phyloP scores from a whole-genome alignment of 1,140 invertebrate genomes.

The Ptiloglossa arizonensis region DNA sequence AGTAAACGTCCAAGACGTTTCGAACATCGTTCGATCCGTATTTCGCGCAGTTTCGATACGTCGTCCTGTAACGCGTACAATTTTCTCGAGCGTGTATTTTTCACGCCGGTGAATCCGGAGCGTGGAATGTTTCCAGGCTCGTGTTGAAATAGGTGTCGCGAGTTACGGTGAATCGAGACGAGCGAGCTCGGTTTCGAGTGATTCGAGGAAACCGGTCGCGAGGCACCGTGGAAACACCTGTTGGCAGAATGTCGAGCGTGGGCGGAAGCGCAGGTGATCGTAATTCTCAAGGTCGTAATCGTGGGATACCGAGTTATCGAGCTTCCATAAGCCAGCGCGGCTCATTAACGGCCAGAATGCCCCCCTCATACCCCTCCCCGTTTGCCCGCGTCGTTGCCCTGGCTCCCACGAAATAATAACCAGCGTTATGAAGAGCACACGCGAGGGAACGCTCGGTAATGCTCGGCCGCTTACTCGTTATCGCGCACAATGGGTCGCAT shows the following conservation, averaged over 20 bases:
- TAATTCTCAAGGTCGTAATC: conserved; percentile 1
- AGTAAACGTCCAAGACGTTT: too few species aligned
- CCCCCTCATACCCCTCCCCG: too few species aligned
- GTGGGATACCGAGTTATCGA: neutral
- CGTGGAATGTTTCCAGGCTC: neutral
- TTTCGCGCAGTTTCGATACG: too few species aligned
- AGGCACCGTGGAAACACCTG: neutral
- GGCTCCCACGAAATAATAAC: conserved; percentile 48
- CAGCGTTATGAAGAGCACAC: conserved; percentile 17
- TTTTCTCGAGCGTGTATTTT: neutral
- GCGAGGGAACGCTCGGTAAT: conserved; percentile 11
- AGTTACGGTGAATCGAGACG: neutral
- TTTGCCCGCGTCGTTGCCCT: neutral
- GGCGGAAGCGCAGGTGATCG: neutral
- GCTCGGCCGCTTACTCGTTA: conserved; percentile 52
- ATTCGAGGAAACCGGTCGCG: conserved; percentile 5
- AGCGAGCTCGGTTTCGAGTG: neutral
- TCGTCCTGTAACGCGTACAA: neutral
- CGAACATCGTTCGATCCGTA: too few species aligned
- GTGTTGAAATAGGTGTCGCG: neutral
- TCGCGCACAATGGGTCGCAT: conserved; percentile 45
- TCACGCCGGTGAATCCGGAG: neutral
- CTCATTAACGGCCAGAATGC: conserved; percentile 17
- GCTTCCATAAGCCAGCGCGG: neutral
- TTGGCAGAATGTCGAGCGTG: conserved; percentile 1